These are phyloP conservation scores for Meriones psammophilus DNA, from an alignment of 2,797 vertebrate genomes.

Conservation along the genomic window DNA sequence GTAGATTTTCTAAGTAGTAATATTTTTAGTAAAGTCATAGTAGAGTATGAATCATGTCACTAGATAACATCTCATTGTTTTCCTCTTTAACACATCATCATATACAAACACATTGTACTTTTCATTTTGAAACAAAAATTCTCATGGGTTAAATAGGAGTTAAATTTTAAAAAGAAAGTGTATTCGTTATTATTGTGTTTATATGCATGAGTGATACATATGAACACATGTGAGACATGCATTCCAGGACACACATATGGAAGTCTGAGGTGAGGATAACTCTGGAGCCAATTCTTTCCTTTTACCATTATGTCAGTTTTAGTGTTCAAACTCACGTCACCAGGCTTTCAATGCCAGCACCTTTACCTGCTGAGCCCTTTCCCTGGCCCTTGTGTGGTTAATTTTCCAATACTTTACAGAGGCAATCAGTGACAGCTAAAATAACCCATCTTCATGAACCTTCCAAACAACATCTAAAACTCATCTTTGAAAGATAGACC, in stretches of 20 bases:
- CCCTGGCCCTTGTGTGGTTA: not conserved
- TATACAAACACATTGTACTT: not conserved
- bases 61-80: not conserved
- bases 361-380: not conserved
- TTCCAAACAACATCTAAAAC: slow-evolving; percentile 36
- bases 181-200: not conserved
- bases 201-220: not conserved
- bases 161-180: too few species aligned
- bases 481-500: not conserved
- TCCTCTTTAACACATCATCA: not conserved
- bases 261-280: not conserved
- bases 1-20: not conserved
- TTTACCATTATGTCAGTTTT: not conserved
- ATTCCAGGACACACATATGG: not conserved
- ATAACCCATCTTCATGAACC: not conserved
- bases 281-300: not conserved
- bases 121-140: slow-evolving; percentile 9
- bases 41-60: not conserved
- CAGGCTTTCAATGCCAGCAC: not conserved
- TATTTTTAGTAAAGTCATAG: not conserved
- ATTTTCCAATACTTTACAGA: not conserved
- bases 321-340: not conserved
- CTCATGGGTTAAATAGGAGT: not conserved
- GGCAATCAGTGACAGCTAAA: not conserved
- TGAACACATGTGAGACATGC: not conserved